phyloP scores from a whole-genome alignment of 1,140 invertebrate genomes.

The Micrasema longulum region DNA sequence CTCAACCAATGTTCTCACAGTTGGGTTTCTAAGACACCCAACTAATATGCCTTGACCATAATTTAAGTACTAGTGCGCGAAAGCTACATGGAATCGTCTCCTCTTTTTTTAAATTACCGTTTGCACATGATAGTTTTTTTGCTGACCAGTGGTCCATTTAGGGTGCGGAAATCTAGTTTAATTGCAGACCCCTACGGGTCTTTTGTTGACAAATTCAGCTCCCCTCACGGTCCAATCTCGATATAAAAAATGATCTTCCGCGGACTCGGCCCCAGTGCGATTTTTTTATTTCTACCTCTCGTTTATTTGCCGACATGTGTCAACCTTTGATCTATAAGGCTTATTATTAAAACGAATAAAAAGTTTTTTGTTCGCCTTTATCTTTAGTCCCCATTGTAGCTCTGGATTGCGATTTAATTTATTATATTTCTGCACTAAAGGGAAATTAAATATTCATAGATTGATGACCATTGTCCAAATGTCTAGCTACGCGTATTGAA shows the following conservation, averaged over 20 bases:
- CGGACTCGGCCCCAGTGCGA: background rate
- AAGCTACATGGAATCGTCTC: background rate
- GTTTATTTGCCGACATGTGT: conserved; percentile 54
- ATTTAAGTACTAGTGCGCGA: too few relatives aligned
- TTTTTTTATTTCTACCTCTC: conserved; percentile 47
- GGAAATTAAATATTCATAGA: too few relatives aligned
- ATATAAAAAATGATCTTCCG: background rate
- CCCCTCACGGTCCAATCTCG: conserved; percentile 7
- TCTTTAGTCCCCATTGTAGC: too few relatives aligned
- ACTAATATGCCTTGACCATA: too few relatives aligned
- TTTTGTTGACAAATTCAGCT: conserved; percentile 39
- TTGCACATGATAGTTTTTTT: conserved; percentile 38
- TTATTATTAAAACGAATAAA: conserved; percentile 49
- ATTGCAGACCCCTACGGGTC: conserved; percentile 44
- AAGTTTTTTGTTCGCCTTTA: too few relatives aligned
- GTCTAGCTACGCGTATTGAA: too few relatives aligned
- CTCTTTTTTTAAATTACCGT: conserved; percentile 8
- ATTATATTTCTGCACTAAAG: too few relatives aligned
- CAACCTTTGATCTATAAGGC: conserved; percentile 48
- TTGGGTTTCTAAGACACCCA: too few relatives aligned
- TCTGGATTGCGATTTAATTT: too few relatives aligned
- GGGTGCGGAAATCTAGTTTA: conserved; percentile 48
- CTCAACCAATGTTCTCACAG: too few relatives aligned
- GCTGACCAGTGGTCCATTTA: conserved; percentile 51
- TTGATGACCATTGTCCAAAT: too few relatives aligned